Conservation (phyloP, 1,140 invertebrate species). For the Aphaenogaster floridana region DNA sequence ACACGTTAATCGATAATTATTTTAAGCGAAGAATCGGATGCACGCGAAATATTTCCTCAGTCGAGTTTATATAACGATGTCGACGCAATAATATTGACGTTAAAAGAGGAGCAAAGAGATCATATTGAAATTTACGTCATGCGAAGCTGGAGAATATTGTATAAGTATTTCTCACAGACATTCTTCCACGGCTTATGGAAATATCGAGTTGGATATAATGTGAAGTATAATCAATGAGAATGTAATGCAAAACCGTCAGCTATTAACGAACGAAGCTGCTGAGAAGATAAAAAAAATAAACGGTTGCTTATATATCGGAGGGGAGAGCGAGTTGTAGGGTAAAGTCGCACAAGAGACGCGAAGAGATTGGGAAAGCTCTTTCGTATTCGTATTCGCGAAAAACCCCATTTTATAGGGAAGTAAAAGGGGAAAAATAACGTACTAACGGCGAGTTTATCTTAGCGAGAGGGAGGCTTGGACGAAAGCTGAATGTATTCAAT, state of each 20-base stretch:
- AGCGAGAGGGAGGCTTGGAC: neutral
- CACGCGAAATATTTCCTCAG: conserved; percentile 24
- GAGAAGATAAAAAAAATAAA: conserved; percentile 53
- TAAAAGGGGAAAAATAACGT: conserved; percentile 41
- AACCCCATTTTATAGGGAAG: conserved; percentile 32
- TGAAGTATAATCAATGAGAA: conserved; percentile 43
- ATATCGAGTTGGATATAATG: conserved; percentile 27
- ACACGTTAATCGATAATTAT: conserved; percentile 4
- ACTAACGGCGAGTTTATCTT: conserved; percentile 37
- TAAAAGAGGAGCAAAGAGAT: neutral
- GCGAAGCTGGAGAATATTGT: neutral
- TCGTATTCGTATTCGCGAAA: conserved; percentile 38
- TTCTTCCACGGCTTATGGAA: neutral
- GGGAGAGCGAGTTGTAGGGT: neutral
- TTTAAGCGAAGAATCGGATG: neutral
- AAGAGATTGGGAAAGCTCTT: conserved; percentile 40
- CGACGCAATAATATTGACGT: neutral
- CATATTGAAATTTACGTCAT: conserved; percentile 33
- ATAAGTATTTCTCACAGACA: conserved; percentile 14
- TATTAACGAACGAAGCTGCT: conserved; percentile 39
- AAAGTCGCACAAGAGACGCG: conserved; percentile 16
- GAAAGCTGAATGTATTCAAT: conserved; percentile 26
- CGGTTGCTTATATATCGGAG: conserved; percentile 15
- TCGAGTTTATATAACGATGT: conserved; percentile 1
- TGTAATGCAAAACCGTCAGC: conserved; percentile 35